Conservation (phyloP, 1,140 invertebrate genomes). For the Heliconius melpomene region DNA sequence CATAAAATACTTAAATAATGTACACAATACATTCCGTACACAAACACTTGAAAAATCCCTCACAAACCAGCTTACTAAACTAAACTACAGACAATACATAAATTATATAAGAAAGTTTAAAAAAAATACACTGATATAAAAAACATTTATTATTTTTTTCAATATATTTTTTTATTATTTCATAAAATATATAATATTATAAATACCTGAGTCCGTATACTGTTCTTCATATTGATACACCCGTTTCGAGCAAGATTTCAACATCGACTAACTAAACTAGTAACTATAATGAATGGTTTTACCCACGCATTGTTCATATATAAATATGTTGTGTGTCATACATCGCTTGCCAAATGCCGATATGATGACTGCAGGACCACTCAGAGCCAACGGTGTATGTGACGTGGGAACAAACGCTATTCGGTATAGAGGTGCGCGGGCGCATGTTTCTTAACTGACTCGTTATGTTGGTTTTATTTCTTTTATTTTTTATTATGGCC, state of each 20-base stretch:
- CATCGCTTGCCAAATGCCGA: constrained; percentile 28
- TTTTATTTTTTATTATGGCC: not conserved
- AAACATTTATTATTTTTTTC: no score
- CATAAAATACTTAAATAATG: no score
- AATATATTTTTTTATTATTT: no score
- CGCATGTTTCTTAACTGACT: constrained; percentile 37
- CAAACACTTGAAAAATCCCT: no score
- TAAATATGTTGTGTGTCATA: constrained; percentile 25
- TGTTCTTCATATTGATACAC: constrained; percentile 49
- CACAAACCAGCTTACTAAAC: no score
- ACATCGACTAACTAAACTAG: constrained; percentile 18
- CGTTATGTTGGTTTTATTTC: not conserved
- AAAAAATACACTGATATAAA: no score
- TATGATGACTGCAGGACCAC: constrained; percentile 20
- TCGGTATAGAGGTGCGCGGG: constrained; percentile 33
- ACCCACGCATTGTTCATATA: not conserved
- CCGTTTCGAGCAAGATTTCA: constrained; percentile 9
- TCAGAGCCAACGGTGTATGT: constrained; percentile 48
- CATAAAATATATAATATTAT: not conserved
- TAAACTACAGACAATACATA: no score
- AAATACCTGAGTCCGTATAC: constrained; percentile 56
- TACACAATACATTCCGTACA: no score
- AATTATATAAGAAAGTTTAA: no score
- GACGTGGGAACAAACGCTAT: not conserved
- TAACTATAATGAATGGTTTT: not conserved